phyloP scores from a whole-genome alignment of 1,140 invertebrate species.

The Zaprionus camerounensis region DNA sequence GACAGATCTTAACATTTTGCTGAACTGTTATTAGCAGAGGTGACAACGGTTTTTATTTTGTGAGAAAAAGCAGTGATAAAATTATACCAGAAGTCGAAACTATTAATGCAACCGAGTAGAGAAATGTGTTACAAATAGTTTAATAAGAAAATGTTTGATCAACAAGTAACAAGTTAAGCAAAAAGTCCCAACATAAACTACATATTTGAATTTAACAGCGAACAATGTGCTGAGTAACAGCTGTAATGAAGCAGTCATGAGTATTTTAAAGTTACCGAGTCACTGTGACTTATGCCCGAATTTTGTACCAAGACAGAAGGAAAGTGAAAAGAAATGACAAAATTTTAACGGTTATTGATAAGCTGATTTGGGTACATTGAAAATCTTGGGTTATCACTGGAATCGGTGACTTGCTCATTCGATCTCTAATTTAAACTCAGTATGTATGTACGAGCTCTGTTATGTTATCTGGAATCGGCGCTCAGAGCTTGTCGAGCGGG shows the following conservation, averaged over 20 bases:
- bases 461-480: constrained; percentile 31
- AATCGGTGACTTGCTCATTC: background rate
- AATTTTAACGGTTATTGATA: constrained; percentile 1
- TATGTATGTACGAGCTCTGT: background rate
- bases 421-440: background rate
- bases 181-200: background rate
- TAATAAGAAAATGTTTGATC: background rate
- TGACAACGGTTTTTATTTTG: background rate
- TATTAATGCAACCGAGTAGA: background rate
- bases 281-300: constrained; percentile 14
- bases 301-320: background rate
- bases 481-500: constrained; percentile 2
- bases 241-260: background rate
- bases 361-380: background rate
- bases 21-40: constrained; percentile 42
- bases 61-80: background rate
- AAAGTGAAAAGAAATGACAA: background rate
- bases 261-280: constrained; percentile 24
- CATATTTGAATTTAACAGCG: constrained; percentile 26
- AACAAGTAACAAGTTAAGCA: background rate
- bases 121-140: background rate
- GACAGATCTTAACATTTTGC: constrained; percentile 38
- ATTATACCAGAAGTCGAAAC: background rate
- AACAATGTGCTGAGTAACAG: constrained; percentile 3
- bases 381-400: background rate